Evolutionary conservation across 2,113 vertebrate species (phyloP).

Genomic region (Panthera leo): DNA sequence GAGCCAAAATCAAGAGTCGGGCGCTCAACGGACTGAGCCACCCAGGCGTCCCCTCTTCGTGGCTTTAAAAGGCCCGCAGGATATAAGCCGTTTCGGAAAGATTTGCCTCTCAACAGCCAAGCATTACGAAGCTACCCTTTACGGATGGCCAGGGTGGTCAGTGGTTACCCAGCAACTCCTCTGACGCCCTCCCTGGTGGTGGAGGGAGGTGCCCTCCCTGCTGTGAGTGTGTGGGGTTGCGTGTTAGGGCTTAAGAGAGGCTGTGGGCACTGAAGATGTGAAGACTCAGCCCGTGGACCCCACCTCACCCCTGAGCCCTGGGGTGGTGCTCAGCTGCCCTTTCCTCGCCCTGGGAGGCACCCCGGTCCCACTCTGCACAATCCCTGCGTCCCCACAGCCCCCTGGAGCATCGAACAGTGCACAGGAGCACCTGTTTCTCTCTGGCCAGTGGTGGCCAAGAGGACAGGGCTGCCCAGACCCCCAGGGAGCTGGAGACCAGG

Average conservation of each 20-base stretch:
- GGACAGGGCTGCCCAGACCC: neutral
- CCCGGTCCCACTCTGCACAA: too few species aligned
- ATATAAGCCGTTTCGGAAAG: neutral
- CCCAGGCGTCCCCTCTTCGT: too few species aligned
- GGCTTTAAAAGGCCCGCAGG: neutral
- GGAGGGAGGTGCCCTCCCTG: too few species aligned
- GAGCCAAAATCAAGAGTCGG: too few species aligned
- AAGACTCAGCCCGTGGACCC: fast-evolving
- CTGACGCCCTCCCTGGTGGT: too few species aligned
- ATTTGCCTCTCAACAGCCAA: neutral
- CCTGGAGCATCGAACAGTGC: neutral
- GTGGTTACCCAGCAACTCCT: neutral
- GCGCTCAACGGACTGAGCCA: too few species aligned
- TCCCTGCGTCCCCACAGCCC: neutral
- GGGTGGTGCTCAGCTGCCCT: neutral
- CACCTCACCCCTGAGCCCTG: neutral
- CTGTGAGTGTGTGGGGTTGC: fast-evolving
- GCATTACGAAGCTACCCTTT: neutral
- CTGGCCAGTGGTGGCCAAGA: neutral
- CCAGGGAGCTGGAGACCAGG: too few species aligned
- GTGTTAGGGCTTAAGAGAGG: too few species aligned
- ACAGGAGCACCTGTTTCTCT: neutral
- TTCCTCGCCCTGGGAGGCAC: neutral
- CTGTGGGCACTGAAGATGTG: neutral
- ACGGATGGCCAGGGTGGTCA: fast-evolving